phyloP scores from a whole-genome alignment of 2,888 invertebrate genomes.

The Philereme vetulata region DNA sequence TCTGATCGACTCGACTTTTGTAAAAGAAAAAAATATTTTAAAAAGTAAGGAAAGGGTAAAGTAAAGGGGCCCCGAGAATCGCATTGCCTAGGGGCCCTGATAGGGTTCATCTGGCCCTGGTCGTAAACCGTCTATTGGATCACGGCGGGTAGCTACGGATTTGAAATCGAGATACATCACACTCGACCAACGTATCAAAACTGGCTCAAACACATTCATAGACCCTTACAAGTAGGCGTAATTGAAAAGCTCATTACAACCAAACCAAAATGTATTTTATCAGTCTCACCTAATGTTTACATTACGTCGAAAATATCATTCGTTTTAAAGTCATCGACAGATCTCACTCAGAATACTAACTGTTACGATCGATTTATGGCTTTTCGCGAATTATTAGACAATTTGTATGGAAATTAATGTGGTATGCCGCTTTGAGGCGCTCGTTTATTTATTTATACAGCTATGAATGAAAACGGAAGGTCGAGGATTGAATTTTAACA shows the following conservation, averaged over 20 bases:
- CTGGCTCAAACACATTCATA: not conserved
- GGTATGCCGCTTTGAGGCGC: conserved; percentile 42
- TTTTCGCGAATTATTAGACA: conserved; percentile 46
- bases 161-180: too few relatives aligned
- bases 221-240: not conserved
- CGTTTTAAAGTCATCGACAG: conserved; percentile 35
- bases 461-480: conserved; percentile 35
- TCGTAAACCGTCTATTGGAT: too few relatives aligned
- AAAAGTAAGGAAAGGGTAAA: too few relatives aligned
- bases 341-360: conserved; percentile 35
- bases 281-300: conserved; percentile 20
- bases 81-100: too few relatives aligned
- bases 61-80: too few relatives aligned
- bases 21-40: too few relatives aligned
- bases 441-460: conserved; percentile 33
- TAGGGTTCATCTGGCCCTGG: too few relatives aligned
- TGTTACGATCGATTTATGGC: conserved; percentile 43
- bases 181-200: not conserved
- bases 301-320: conserved; percentile 23
- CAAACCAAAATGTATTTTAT: conserved; percentile 29
- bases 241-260: conserved; percentile 5
- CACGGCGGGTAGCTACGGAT: too few relatives aligned
- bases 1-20: too few relatives aligned
- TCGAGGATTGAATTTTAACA: conserved; percentile 22
- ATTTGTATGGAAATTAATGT: conserved; percentile 47